Base-by-base conservation (phyloP, 2,113 vertebrate genomes). In the Tapirus terrestris region DNA sequence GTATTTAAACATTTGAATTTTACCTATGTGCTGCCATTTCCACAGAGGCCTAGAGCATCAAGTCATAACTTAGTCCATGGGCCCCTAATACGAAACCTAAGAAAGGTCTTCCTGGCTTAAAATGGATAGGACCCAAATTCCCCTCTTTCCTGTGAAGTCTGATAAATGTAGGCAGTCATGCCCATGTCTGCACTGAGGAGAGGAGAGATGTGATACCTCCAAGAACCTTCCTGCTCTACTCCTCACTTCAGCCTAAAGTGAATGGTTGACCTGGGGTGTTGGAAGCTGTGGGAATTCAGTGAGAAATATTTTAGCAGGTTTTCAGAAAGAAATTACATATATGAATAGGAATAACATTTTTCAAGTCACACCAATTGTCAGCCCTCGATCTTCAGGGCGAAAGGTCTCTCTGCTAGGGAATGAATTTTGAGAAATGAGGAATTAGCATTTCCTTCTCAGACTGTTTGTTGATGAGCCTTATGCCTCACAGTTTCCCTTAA, bases 291-390 rank as follows among this genome's bases (percentile, higher is more conserved):
- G 43, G 72, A 94, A 75, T 89, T 96, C 63, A 27, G 29, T 80
- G 91, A 91, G 90, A 98, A 97, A 45, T 92, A 67, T 89, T 96
- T 86, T 43, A 91, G 60, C 72, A 79, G 27, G 13, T 89, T 96
- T 91, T 67, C 82, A 83, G 56, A 87, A 86, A 76, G 11, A 4
- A 94, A 86, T 91, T 72, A 76, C 14, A 27, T 51, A 51, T 4
- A 14, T 53, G 21, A 96, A 3, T 53, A 92, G 56, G 31, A 87
- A 87, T 60, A 27, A 75, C 11, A 36, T 85, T 97, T 97, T 88
- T 63, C 25, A 82, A 87, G 72, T 96, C 39, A 81, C n/a, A 79
- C 21, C 21, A 70, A 8, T 93, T 45, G 51, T 80, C 31, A 13
- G 23, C 53, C 43, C 31, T 96, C 51, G 14, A 0, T 39, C 31